These are phyloP conservation scores for Turnix velox DNA, from an alignment of 2,113 vertebrate genomes.

Conservation along the genomic window DNA sequence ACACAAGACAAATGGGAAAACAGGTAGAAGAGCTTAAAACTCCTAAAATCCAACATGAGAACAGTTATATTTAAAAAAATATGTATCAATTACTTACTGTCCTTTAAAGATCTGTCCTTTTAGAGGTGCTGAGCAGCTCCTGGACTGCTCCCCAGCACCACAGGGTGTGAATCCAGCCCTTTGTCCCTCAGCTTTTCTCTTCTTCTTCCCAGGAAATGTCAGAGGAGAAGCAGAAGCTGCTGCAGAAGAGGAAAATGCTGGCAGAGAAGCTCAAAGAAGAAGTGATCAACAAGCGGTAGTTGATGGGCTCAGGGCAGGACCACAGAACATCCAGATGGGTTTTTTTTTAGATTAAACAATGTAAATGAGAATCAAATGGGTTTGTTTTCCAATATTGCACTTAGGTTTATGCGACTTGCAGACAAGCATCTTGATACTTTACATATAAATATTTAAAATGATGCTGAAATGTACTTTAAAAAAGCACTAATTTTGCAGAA, in stretches of 20 bases:
- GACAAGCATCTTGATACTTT: background rate
- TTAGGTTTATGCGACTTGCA: background rate
- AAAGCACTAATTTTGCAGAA: background rate
- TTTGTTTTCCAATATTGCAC: slow-evolving; percentile 23
- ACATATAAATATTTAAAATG: background rate
- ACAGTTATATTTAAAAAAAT: background rate
- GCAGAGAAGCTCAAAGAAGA: slow-evolving; percentile 97
- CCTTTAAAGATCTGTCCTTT: background rate
- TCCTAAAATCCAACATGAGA: background rate
- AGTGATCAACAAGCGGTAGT: slow-evolving; percentile 89
- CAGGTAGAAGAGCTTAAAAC: background rate
- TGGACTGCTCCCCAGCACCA: no score
- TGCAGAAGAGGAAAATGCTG: slow-evolving; percentile 91
- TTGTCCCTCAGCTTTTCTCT: background rate
- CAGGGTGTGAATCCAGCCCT: no score
- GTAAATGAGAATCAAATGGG: background rate
- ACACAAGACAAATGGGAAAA: background rate
- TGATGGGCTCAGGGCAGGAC: background rate
- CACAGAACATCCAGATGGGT: background rate
- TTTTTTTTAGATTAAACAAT: slow-evolving; percentile 59
- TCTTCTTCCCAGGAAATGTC: slow-evolving; percentile 73
- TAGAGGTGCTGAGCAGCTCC: no score
- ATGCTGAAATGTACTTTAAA: background rate
- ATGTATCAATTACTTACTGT: background rate
- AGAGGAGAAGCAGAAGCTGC: slow-evolving; percentile 85